Conservation (phyloP, 2,113 vertebrate genomes). For the Anoplopoma fimbria region DNA sequence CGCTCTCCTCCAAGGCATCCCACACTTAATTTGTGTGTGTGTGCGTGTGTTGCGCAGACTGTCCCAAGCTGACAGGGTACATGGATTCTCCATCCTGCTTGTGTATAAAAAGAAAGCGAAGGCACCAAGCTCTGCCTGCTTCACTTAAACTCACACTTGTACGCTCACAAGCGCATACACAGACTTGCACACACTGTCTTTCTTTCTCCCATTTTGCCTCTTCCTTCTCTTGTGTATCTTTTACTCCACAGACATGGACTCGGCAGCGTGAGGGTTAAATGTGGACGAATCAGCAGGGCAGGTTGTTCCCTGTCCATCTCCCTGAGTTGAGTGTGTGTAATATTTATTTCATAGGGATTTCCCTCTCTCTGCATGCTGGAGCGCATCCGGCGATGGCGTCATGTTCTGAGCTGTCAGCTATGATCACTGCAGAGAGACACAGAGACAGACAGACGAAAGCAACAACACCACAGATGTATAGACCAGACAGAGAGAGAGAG, state of each 20-base stretch:
- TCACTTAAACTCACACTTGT: constrained; percentile 39
- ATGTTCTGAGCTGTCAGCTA: constrained; percentile 61
- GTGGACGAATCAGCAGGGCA: neutral
- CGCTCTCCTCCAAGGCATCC: constrained; percentile 4
- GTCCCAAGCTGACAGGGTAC: constrained; percentile 69
- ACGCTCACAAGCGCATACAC: neutral
- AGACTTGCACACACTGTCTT: neutral
- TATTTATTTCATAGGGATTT: constrained; percentile 72
- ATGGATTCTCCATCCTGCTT: constrained; percentile 75
- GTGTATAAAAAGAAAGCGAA: constrained; percentile 63
- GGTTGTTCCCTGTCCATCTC: constrained; percentile 27
- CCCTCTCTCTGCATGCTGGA: constrained; percentile 29
- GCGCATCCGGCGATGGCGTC: constrained; percentile 60
- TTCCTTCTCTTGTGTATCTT: neutral
- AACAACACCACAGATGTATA: neutral
- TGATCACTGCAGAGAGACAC: constrained; percentile 35
- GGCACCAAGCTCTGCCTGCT: constrained; percentile 49
- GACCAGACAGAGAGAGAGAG: neutral
- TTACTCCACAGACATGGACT: neutral
- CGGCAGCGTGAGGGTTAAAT: constrained; percentile 44
- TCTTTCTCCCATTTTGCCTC: neutral
- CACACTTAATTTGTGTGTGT: constrained; percentile 34
- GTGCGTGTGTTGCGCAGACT: constrained; percentile 29
- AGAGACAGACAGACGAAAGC: neutral
- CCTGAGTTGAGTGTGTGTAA: constrained; percentile 37